phyloP scores from a whole-genome alignment of 1,140 invertebrate genomes.

The Uloborus diversus region DNA sequence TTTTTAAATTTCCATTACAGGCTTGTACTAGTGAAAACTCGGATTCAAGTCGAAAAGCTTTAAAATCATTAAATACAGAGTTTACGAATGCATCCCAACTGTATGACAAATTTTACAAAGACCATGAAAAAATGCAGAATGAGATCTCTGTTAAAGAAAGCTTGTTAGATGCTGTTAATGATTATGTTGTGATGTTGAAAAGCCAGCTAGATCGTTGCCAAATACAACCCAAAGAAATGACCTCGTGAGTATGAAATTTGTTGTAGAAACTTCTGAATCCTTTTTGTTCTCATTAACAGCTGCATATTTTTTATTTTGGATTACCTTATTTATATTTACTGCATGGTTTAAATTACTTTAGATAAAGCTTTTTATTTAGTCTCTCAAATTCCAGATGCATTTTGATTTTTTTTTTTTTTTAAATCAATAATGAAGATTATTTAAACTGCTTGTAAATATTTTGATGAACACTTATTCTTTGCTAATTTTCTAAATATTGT shows the following conservation, averaged over 20 bases:
- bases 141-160: slow-evolving; percentile 84
- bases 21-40: too few species aligned
- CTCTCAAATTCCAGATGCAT: too few species aligned
- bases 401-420: too few species aligned
- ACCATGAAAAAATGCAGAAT: slow-evolving; percentile 74
- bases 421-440: too few species aligned
- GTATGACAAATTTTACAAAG: slow-evolving; percentile 79
- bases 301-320: background rate
- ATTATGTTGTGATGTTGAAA: slow-evolving; percentile 86
- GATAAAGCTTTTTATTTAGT: too few species aligned
- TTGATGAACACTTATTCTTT: too few species aligned
- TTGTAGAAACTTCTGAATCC: background rate
- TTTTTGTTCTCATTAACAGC: background rate
- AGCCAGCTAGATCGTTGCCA: slow-evolving; percentile 73
- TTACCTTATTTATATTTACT: background rate
- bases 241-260: slow-evolving; percentile 10
- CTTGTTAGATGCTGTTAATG: slow-evolving; percentile 84
- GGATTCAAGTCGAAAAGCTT: too few species aligned
- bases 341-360: too few species aligned
- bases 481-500: too few species aligned
- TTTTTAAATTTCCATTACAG: too few species aligned
- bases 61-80: slow-evolving; percentile 79
- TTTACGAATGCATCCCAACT: slow-evolving; percentile 76
- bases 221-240: slow-evolving; percentile 7
- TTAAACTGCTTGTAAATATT: too few species aligned